Conservation (phyloP, 1,140 invertebrate species). For the Hypsibius dujardini region DNA sequence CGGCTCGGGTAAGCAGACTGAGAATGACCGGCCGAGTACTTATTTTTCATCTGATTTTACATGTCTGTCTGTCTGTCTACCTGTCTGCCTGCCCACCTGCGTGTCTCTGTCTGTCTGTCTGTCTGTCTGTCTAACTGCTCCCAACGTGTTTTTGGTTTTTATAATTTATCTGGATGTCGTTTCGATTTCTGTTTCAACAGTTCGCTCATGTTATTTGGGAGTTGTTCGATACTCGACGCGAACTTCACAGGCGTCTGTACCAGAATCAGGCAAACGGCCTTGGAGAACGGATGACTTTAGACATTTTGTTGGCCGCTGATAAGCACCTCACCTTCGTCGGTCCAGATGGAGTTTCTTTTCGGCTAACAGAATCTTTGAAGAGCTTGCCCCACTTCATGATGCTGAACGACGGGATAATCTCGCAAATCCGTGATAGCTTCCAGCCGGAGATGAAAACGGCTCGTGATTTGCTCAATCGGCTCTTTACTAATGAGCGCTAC, state of each 20-base stretch:
- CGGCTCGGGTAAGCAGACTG: constrained; percentile 32
- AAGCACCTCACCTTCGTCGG: not conserved
- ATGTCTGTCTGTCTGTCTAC: too few species aligned
- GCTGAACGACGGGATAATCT: not conserved
- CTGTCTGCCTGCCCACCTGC: too few species aligned
- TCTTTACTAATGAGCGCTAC: too few species aligned
- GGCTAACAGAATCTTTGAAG: not conserved
- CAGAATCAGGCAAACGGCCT: constrained; percentile 35
- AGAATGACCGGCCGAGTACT: not conserved
- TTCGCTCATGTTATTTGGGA: too few species aligned
- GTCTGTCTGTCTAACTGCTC: not conserved
- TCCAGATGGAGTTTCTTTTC: constrained; percentile 2
- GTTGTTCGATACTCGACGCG: constrained; percentile 35
- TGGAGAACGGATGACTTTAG: constrained; percentile 34
- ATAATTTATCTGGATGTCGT: constrained; percentile 30
- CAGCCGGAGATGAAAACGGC: not conserved
- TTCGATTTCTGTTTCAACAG: too few species aligned
- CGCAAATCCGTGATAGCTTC: not conserved
- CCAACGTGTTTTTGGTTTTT: constrained; percentile 19
- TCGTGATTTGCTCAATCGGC: not conserved
- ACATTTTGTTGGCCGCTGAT: constrained; percentile 25
- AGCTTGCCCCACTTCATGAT: not conserved
- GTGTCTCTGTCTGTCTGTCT: too few species aligned
- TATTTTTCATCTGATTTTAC: too few species aligned
- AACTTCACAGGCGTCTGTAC: constrained; percentile 37